Evolutionary conservation across 2,113 vertebrate species (phyloP).

Genomic region (Connochaetes taurinus): DNA sequence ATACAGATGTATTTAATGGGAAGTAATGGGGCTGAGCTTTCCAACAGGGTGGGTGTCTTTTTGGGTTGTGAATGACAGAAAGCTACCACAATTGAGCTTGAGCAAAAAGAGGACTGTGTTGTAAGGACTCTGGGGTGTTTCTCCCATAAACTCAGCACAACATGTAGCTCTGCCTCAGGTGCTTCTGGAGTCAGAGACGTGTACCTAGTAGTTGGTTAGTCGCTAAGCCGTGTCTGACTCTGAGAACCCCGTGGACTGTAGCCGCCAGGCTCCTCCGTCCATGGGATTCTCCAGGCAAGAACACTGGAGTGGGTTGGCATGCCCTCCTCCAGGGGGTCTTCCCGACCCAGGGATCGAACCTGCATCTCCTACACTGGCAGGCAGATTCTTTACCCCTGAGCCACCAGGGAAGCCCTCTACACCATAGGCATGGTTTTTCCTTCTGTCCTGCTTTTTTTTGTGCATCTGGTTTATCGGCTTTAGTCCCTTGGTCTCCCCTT

Average conservation of each 20-base stretch:
- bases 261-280: background rate
- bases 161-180: no score
- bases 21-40: background rate
- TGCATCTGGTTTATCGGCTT: background rate
- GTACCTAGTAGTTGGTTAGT: accelerated
- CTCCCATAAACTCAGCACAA: background rate
- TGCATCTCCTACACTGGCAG: accelerated
- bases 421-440: background rate
- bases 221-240: background rate
- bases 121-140: background rate
- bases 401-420: background rate
- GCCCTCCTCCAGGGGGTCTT: background rate
- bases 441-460: background rate
- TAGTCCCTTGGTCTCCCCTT: background rate
- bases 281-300: background rate
- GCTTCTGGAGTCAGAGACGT: background rate
- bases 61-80: background rate
- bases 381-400: background rate
- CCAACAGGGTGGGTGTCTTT: background rate
- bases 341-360: accelerated
- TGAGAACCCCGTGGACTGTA: background rate
- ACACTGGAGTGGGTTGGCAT: background rate
- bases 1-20: background rate
- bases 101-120: background rate
- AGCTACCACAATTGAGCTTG: background rate